Conservation (phyloP, 1,140 invertebrate species). For the Euura saliciscinereae region DNA sequence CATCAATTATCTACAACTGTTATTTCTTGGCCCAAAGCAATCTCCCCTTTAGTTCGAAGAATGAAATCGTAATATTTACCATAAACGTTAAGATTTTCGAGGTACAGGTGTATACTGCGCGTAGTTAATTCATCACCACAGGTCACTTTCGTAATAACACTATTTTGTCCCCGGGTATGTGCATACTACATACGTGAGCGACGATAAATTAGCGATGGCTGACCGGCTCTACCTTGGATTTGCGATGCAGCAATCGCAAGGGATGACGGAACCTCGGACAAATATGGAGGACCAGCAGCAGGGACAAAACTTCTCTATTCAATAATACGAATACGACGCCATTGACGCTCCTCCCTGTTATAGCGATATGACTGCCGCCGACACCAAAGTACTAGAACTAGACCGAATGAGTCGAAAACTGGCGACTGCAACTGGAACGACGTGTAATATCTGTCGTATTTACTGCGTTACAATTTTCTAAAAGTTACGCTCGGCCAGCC, state of each 20-base stretch:
- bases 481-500: background rate
- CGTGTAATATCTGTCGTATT: background rate
- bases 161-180: background rate
- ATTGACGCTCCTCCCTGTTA: background rate
- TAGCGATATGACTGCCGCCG: background rate
- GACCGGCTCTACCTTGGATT: background rate
- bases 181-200: background rate
- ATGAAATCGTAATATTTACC: slow-evolving; percentile 5
- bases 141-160: slow-evolving; percentile 5
- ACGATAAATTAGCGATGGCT: slow-evolving; percentile 3
- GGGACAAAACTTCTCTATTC: background rate
- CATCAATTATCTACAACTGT: background rate
- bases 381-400: background rate
- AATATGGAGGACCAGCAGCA: background rate
- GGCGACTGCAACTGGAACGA: background rate
- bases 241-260: background rate
- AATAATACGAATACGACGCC: slow-evolving; percentile 2
- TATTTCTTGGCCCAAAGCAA: background rate
- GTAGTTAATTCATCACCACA: slow-evolving; percentile 3
- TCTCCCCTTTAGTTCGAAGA: background rate
- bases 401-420: background rate
- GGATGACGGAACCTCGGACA: slow-evolving; percentile 3
- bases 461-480: background rate
- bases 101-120: slow-evolving; percentile 1
- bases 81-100: background rate